Percentiles rank a stretch among this genome's conserved stretches.
These are phyloP conservation scores for Spizella passerina DNA, from an alignment of 2,797 vertebrate species.

Conservation along the genomic window DNA sequence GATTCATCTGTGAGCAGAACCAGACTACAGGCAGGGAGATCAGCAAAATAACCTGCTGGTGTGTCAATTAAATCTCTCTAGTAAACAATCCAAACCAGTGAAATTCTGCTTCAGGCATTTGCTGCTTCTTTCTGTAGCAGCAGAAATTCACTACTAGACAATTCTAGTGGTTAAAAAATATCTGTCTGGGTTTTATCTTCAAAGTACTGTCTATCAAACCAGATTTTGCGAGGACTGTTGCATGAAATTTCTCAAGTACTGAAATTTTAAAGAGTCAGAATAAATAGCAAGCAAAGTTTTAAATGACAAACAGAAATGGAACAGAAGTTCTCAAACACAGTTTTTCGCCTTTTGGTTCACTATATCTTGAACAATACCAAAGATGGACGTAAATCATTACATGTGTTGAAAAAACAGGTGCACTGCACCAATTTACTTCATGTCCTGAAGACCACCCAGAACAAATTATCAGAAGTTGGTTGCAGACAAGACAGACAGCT, in stretches of 20 bases:
- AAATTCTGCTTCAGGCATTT: not conserved
- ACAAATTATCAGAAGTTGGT: not conserved
- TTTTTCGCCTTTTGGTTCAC: not conserved
- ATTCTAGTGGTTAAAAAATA: not conserved
- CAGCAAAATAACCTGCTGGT: slow-evolving; percentile 26
- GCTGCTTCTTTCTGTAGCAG: not conserved
- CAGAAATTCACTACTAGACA: not conserved
- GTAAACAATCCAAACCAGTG: slow-evolving; percentile 5
- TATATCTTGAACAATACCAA: not conserved
- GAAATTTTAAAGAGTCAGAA: not conserved
- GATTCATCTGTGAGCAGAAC: not conserved
- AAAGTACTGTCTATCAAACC: not conserved
- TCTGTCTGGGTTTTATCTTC: not conserved
- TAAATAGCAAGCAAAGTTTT: not conserved
- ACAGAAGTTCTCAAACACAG: not conserved
- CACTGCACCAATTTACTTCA: not conserved
- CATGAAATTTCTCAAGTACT: not conserved
- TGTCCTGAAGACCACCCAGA: not conserved
- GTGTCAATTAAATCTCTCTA: not conserved
- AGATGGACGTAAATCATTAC: not conserved
- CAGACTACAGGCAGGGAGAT: not conserved
- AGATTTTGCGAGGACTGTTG: not conserved
- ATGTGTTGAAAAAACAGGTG: not conserved
- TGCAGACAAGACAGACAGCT: not conserved
- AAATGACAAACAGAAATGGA: not conserved